Conservation (phyloP, 2,113 vertebrate genomes). For the Zapornia atra region DNA sequence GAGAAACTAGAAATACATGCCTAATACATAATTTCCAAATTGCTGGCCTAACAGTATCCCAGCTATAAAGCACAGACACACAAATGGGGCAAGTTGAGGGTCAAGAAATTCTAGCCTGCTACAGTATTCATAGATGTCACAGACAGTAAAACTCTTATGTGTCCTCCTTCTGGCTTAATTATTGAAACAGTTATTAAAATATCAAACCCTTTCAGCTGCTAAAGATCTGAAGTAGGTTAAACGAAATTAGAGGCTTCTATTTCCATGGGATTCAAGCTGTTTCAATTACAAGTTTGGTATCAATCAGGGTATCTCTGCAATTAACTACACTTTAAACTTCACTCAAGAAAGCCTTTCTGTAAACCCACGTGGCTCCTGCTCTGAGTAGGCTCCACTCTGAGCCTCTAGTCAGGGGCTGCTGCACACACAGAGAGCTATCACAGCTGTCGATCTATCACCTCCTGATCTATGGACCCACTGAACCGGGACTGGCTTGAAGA, state of each 20-base stretch:
- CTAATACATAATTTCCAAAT: neutral
- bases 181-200: neutral
- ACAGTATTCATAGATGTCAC: neutral
- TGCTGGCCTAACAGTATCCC: neutral
- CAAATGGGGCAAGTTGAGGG: neutral
- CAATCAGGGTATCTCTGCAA: accelerated
- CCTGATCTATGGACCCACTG: accelerated
- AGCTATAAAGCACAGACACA: neutral
- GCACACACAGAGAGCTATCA: accelerated
- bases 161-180: neutral
- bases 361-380: neutral
- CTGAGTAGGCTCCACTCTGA: neutral
- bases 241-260: slow-evolving; percentile 4
- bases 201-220: neutral
- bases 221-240: slow-evolving; percentile 1
- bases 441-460: accelerated
- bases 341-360: accelerated
- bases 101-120: neutral
- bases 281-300: neutral
- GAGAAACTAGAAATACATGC: neutral
- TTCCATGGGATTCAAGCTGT: neutral
- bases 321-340: neutral
- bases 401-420: neutral
- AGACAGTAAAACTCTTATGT: neutral
- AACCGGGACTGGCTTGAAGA: no score